These are phyloP conservation scores for Leptodactylus fuscus DNA, from an alignment of 2,113 vertebrate genomes.

Conservation along the genomic window DNA sequence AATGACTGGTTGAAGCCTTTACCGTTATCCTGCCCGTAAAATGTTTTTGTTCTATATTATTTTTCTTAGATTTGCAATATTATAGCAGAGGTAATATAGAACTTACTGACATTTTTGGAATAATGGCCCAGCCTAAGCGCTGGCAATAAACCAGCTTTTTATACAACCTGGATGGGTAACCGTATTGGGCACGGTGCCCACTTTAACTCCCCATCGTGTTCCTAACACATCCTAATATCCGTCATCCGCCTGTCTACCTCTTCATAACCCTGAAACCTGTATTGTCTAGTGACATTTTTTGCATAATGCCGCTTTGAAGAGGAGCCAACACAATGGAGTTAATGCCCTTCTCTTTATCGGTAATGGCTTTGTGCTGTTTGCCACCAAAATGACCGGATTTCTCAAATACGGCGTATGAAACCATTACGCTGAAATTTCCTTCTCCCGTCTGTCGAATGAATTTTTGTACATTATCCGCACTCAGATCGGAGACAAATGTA, in stretches of 20 bases:
- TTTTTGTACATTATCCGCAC: constrained; percentile 19
- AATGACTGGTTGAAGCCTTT: neutral
- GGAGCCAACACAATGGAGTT: neutral
- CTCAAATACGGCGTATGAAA: neutral
- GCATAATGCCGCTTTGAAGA: neutral
- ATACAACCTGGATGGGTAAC: neutral
- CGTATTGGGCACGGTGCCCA: neutral
- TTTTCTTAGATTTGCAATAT: no score
- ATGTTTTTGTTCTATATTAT: neutral
- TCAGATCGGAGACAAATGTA: constrained; percentile 22
- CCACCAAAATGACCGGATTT: constrained; percentile 15
- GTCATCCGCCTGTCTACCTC: no score
- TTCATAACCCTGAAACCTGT: neutral
- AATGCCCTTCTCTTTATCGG: neutral
- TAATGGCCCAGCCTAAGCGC: no score
- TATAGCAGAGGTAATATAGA: no score
- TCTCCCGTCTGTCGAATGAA: neutral
- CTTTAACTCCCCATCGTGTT: neutral
- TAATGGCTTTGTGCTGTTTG: neutral
- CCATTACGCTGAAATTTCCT: neutral
- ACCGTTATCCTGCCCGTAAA: neutral
- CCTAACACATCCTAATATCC: neutral
- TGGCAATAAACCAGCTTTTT: neutral
- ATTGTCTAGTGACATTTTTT: neutral
- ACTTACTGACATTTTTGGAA: no score